Percentiles rank a stretch among this genome's conserved stretches.
Evolutionary conservation across 2,888 invertebrate genomes (phyloP).

Genomic region (Cephus pygmeus): DNA sequence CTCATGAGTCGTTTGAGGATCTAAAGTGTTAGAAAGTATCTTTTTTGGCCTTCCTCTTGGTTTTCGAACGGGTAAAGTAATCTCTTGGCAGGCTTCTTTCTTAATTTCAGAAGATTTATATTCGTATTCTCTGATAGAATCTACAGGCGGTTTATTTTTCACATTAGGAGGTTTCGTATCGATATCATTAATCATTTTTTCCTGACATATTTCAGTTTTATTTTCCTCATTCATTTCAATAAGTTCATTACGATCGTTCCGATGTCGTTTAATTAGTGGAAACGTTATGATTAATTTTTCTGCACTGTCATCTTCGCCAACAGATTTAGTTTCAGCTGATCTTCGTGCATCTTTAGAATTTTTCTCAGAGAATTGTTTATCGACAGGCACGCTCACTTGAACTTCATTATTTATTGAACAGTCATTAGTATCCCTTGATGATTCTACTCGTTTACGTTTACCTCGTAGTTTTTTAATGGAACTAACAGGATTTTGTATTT

Average conservation of each 20-base stretch:
- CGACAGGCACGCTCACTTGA: background rate
- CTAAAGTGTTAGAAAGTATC: background rate
- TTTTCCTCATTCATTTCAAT: background rate
- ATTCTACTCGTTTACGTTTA: background rate
- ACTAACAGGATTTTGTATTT: background rate
- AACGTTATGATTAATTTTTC: background rate
- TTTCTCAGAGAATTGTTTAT: background rate
- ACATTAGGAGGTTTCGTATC: background rate
- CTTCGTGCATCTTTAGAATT: background rate
- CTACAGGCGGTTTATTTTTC: background rate
- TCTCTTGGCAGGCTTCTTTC: background rate
- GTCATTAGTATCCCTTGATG: background rate
- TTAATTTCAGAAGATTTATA: background rate
- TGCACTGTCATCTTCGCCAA: background rate
- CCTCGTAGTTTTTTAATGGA: background rate
- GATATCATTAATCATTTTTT: background rate
- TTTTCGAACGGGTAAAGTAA: constrained; percentile 17
- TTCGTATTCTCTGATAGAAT: background rate
- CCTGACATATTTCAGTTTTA: background rate
- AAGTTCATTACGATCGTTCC: background rate
- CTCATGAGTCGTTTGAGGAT: background rate
- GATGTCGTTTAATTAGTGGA: background rate
- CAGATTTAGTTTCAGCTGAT: background rate
- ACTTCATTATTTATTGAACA: background rate
- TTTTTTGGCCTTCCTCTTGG: constrained; percentile 22